These are phyloP conservation scores for Notechis scutatus DNA, from an alignment of 2,113 vertebrate species.

Conservation along the genomic window DNA sequence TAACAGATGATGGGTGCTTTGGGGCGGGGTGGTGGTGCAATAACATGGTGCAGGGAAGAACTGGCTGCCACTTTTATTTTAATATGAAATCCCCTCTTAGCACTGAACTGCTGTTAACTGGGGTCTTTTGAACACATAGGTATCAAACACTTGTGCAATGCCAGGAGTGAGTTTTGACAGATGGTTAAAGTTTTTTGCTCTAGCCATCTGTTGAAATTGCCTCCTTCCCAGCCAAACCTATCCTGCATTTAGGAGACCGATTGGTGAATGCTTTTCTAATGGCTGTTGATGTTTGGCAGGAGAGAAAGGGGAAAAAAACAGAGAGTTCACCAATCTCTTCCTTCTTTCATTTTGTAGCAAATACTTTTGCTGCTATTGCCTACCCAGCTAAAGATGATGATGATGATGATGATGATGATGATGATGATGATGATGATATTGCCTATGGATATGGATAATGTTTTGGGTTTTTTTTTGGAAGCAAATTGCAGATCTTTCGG, in stretches of 20 bases:
- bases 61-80: neutral
- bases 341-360: neutral
- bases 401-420: neutral
- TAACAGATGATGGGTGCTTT: neutral
- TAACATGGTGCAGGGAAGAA: neutral
- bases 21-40: too few relatives aligned
- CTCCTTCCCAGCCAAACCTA: neutral
- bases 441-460: too few relatives aligned
- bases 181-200: neutral
- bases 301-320: neutral
- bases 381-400: neutral
- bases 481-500: too few relatives aligned
- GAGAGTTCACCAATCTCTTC: neutral
- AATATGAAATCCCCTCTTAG: neutral
- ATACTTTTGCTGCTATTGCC: neutral
- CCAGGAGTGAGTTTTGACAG: neutral
- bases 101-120: neutral
- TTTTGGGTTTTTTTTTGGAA: too few relatives aligned
- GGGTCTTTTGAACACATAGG: too few relatives aligned
- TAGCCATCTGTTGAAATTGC: neutral
- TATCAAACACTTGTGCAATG: neutral
- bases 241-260: neutral
- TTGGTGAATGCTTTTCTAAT: neutral
- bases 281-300: neutral
- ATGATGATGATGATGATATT: too few relatives aligned